phyloP scores from a whole-genome alignment of 1,140 invertebrate genomes.

The Laupala kohalensis region DNA sequence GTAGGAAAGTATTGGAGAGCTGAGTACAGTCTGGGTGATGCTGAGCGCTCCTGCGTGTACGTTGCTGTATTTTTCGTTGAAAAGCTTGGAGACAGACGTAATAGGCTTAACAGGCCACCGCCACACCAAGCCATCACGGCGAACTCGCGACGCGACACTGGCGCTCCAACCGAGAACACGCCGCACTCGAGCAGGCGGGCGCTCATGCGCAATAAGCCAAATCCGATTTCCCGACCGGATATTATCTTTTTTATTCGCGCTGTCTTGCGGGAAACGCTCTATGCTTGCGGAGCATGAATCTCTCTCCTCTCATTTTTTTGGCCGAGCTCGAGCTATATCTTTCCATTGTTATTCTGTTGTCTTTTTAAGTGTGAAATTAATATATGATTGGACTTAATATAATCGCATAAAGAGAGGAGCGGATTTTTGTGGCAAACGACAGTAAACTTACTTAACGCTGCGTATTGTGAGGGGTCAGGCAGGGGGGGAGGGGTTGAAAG shows the following conservation, averaged over 20 bases:
- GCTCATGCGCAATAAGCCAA: background rate
- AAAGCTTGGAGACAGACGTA: background rate
- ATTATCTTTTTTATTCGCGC: background rate
- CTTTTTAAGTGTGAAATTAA: background rate
- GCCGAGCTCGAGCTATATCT: background rate
- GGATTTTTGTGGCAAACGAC: background rate
- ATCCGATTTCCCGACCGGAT: background rate
- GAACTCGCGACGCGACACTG: background rate
- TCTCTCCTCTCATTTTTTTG: background rate
- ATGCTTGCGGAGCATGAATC: background rate
- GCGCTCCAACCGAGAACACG: background rate
- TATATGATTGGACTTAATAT: background rate
- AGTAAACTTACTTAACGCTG: background rate
- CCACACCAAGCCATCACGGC: background rate
- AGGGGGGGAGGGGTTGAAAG: background rate
- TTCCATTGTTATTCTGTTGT: background rate
- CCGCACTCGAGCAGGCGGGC: background rate
- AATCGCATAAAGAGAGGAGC: background rate
- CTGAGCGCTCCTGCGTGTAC: background rate
- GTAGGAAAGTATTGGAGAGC: background rate
- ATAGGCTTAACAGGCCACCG: background rate
- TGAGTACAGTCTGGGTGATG: background rate
- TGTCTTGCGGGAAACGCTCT: background rate
- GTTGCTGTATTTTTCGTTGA: background rate
- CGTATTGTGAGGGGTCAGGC: background rate